phyloP scores from a whole-genome alignment of 2,888 invertebrate species.

The Chloromyia formosa region DNA sequence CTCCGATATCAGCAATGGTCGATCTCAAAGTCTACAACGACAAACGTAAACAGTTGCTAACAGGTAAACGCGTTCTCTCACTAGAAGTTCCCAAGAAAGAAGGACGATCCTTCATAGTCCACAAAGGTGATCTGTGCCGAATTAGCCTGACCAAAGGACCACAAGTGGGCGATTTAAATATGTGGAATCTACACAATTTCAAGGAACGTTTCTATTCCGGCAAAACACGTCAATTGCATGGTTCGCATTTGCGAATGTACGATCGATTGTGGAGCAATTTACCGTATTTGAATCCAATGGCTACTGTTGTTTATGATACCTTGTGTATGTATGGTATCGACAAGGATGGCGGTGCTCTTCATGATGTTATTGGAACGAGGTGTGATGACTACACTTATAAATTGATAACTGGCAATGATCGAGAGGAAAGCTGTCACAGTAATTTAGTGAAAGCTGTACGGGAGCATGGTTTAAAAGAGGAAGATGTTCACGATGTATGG shows the following conservation, averaged over 20 bases:
- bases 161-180: constrained; percentile 65
- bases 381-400: constrained; percentile 66
- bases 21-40: constrained; percentile 58
- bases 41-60: constrained; percentile 57
- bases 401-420: constrained; percentile 64
- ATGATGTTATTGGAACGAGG: constrained; percentile 65
- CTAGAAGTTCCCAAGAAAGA: constrained; percentile 61
- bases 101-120: constrained; percentile 63
- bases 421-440: constrained; percentile 64
- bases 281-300: constrained; percentile 65
- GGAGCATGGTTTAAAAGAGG: constrained; percentile 62
- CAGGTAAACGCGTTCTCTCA: constrained; percentile 57
- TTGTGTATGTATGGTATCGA: constrained; percentile 64
- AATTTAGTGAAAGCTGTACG: constrained; percentile 62
- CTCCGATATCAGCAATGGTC: constrained; percentile 58
- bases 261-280: constrained; percentile 65
- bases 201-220: constrained; percentile 65
- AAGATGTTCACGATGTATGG: constrained; percentile 67
- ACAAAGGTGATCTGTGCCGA: constrained; percentile 63
- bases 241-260: constrained; percentile 63
- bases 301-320: constrained; percentile 65
- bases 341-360: constrained; percentile 64
- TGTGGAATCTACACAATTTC: constrained; percentile 65
- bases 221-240: constrained; percentile 66
- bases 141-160: constrained; percentile 63